A percentile compares a stretch with the other conserved stretches of the same genome.
Conservation (phyloP, 2,888 invertebrate genomes). For the Andricus quercusramuli region DNA sequence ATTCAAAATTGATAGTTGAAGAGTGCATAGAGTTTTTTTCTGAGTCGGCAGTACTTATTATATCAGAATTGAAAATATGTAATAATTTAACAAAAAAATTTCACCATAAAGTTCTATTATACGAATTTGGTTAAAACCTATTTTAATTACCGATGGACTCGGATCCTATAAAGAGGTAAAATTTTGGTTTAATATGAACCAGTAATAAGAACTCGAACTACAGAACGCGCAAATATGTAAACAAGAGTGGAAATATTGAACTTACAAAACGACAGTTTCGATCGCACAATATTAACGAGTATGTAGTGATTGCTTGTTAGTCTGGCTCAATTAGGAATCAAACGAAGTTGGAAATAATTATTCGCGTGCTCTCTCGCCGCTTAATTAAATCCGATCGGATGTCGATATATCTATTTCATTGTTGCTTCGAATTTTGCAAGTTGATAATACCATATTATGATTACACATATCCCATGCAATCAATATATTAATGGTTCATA, state of each 20-base stretch:
- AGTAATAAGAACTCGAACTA: conserved; percentile 1
- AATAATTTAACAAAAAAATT: background rate
- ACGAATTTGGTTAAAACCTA: background rate
- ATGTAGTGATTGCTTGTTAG: conserved; percentile 47
- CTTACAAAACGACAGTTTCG: conserved; percentile 27
- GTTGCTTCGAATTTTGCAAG: background rate
- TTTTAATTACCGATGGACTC: background rate
- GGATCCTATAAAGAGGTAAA: background rate
- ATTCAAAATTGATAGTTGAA: background rate
- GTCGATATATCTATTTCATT: conserved; percentile 33
- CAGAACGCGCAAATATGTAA: background rate
- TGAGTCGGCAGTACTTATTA: background rate
- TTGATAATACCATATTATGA: conserved; percentile 16
- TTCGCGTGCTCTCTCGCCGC: conserved; percentile 55
- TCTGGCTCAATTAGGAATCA: conserved; percentile 65
- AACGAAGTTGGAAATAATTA: conserved; percentile 72
- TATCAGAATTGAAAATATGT: background rate
- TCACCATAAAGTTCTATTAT: background rate
- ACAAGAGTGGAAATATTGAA: background rate
- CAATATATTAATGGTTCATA: background rate
- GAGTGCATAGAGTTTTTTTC: background rate
- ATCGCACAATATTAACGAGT: conserved; percentile 15
- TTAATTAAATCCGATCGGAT: conserved; percentile 35
- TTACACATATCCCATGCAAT: background rate
- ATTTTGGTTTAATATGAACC: conserved; percentile 4